These are phyloP conservation scores for Dicyrtomina minuta DNA, from an alignment of 2,888 invertebrate genomes.

Conservation along the genomic window DNA sequence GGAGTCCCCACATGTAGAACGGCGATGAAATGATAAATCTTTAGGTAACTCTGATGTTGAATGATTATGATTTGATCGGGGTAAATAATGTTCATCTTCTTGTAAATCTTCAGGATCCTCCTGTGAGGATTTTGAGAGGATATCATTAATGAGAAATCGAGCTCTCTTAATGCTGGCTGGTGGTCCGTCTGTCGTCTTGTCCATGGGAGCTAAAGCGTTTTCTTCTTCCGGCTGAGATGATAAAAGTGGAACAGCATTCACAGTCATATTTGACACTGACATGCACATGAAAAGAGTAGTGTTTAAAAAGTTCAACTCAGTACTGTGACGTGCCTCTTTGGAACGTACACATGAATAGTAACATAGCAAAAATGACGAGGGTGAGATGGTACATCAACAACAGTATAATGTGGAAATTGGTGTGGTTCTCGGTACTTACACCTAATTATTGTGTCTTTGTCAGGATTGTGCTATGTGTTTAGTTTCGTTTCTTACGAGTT, in stretches of 20 bases:
- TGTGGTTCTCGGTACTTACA: too few relatives aligned
- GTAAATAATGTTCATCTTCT: constrained; percentile 16
- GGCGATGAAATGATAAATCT: constrained; percentile 51
- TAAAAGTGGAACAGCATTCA: constrained; percentile 50
- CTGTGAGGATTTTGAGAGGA: constrained; percentile 63
- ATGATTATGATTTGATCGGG: constrained; percentile 17
- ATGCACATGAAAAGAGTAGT: constrained; percentile 51
- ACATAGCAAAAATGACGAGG: constrained; percentile 2
- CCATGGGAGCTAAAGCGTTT: constrained; percentile 51
- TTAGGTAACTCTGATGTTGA: constrained; percentile 48
- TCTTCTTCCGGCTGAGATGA: constrained; percentile 45
- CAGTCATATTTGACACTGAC: constrained; percentile 53
- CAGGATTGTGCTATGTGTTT: too few relatives aligned
- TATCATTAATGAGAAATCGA: constrained; percentile 87
- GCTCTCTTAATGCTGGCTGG: constrained; percentile 56
- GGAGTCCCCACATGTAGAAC: constrained; percentile 52
- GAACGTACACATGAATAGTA: neutral
- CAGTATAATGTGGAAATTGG: too few relatives aligned
- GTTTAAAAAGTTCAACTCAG: constrained; percentile 25
- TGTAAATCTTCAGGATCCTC: constrained; percentile 21
- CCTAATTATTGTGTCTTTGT: too few relatives aligned
- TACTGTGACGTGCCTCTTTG: neutral
- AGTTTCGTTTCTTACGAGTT: too few relatives aligned
- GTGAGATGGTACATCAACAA: neutral
- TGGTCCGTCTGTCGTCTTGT: constrained; percentile 46